Evolutionary conservation across 2,113 vertebrate genomes (phyloP).

Genomic region (Sciurus niger): DNA sequence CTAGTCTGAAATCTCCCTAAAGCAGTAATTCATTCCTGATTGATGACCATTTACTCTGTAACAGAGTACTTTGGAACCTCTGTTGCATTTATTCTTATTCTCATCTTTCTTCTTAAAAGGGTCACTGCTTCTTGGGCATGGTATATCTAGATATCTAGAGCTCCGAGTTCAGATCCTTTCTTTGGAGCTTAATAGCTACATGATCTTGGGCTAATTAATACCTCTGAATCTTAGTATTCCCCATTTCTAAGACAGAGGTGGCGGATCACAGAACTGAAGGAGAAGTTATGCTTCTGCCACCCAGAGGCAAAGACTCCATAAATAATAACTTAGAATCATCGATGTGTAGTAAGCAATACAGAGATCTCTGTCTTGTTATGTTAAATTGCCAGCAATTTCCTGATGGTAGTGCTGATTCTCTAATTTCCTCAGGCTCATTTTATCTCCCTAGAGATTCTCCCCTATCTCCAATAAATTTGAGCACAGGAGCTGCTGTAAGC

Average conservation of each 20-base stretch:
- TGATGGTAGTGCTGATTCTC: not conserved
- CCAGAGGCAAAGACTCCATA: not conserved
- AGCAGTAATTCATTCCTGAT: not conserved
- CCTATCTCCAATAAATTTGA: not conserved
- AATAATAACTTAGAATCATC: not conserved
- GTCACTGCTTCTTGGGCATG: not conserved
- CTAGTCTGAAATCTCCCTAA: conserved; percentile 17
- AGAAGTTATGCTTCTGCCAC: not conserved
- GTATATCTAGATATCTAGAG: not conserved
- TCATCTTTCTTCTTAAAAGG: not conserved
- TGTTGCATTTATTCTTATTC: not conserved
- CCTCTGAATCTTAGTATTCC: not conserved
- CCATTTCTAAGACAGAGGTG: not conserved
- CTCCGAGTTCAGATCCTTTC: not conserved
- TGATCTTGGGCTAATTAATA: not conserved
- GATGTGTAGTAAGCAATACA: not conserved
- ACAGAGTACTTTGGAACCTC: not conserved
- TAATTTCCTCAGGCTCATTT: not conserved
- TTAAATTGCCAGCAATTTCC: not conserved
- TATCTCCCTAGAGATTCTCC: not conserved
- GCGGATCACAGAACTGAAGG: not conserved
- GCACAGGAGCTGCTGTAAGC: not conserved
- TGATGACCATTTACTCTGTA: not conserved
- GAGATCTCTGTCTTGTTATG: not conserved
- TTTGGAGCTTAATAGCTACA: not conserved